Evolutionary conservation across 1,140 invertebrate genomes (phyloP).

Genomic region (Cotesia chilonis): DNA sequence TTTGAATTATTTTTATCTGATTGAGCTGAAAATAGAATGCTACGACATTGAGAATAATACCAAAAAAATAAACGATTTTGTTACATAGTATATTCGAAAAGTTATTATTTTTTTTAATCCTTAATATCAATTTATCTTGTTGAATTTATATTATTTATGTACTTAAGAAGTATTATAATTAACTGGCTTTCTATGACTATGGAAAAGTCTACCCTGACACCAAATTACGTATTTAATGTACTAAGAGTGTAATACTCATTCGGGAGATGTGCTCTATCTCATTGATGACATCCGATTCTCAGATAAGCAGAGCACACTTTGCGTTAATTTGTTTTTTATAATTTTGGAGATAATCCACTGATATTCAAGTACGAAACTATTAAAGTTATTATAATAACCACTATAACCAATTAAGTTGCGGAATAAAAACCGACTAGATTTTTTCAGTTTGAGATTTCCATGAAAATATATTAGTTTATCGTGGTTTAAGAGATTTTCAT

Average conservation of each 20-base stretch:
- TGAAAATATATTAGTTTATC: too few species aligned
- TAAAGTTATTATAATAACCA: slow-evolving; percentile 11
- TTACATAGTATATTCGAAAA: slow-evolving; percentile 33
- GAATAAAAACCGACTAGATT: too few species aligned
- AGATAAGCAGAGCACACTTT: slow-evolving; percentile 3
- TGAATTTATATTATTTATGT: slow-evolving; percentile 11
- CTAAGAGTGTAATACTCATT: slow-evolving; percentile 67
- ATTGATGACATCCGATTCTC: slow-evolving; percentile 6
- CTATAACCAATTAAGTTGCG: not conserved
- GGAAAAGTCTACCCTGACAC: slow-evolving; percentile 68
- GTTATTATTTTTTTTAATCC: slow-evolving; percentile 31
- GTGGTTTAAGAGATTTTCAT: too few species aligned
- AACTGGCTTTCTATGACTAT: slow-evolving; percentile 61
- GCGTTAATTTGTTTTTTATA: slow-evolving; percentile 12
- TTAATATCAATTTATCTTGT: not conserved
- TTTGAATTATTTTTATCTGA: slow-evolving; percentile 14
- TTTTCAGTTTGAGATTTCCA: too few species aligned
- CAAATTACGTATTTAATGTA: slow-evolving; percentile 70
- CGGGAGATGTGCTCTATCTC: slow-evolving; percentile 42
- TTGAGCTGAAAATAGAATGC: slow-evolving; percentile 19
- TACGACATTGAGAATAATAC: slow-evolving; percentile 13
- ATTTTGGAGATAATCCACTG: not conserved
- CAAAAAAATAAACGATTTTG: slow-evolving; percentile 42
- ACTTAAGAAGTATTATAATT: slow-evolving; percentile 47
- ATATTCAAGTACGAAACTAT: slow-evolving; percentile 12